Evolutionary conservation across 1,140 invertebrate genomes (phyloP), one percentile per base, ranked within the genome.

Genomic region (Cryptotermes secundus): DNA sequence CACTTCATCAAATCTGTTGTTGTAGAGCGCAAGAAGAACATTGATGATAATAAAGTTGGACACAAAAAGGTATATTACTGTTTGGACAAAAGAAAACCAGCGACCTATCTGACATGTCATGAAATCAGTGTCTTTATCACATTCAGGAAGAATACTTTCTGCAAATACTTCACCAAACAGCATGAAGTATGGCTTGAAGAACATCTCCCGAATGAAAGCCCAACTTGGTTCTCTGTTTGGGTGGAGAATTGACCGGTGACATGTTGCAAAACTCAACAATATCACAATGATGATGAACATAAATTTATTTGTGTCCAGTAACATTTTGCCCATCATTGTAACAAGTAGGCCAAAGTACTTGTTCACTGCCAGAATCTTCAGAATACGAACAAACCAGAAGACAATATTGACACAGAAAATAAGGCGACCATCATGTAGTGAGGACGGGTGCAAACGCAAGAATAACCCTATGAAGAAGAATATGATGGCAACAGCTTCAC

Each of bases 291-390:
- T 94, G 45, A 99, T 93, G 81, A 99, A 96, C 84, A 99, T 96
- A 89, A 99, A 99, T 89, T 98, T 98, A 88, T 96, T 96, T 96
- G 97, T 97, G 87, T 97, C 96, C 90, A 97, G 96, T 45, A 99
- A 96, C 97, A 99, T 98, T 92, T 99, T 99, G 49, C 97, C 97
- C 94, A 98, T 98, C 97, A 99, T 99, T 36, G 97, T 98, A 82
- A 99, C 97, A 88, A 99, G 92, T 81, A 98, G 98, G 91, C 98
- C 98, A 88, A 99, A 93, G 91, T 98, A 98, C 91, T 98, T 98
- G 90, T 98, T 98, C 81, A 99, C 97, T 35, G 96, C 96, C 85
- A 99, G 92, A 88, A 99, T 98, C 89, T 99, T 98, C n/a, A 99
- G 92, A 88, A 99, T 96, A 85, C 97, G 92, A 84, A 99, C 93